phyloP scores from a whole-genome alignment of 2,113 vertebrate genomes.

The Oreochromis tanganicae region DNA sequence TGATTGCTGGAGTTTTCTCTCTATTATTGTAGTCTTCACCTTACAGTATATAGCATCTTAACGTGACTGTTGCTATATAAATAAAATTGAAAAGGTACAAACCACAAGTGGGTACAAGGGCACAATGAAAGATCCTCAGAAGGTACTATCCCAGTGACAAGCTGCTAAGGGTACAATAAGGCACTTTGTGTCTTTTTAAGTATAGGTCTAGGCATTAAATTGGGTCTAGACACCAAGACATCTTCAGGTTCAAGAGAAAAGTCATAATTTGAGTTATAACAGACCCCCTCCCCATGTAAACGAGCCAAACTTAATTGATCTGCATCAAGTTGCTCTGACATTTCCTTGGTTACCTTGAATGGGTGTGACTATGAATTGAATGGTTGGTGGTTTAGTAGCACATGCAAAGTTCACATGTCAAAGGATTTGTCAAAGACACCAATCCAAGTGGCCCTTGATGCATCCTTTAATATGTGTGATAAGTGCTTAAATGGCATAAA shows the following conservation, averaged over 20 bases:
- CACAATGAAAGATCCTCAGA: background rate
- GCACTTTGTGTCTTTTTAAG: background rate
- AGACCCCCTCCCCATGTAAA: background rate
- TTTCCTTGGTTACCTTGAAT: background rate
- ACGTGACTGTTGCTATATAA: background rate
- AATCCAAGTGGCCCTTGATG: background rate
- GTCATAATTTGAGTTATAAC: background rate
- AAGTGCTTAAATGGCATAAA: background rate
- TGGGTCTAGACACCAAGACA: background rate
- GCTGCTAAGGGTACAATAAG: background rate
- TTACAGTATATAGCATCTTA: background rate
- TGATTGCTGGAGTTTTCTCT: background rate
- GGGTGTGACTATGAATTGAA: background rate
- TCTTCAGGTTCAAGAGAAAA: background rate
- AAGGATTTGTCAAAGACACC: background rate
- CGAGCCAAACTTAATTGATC: background rate
- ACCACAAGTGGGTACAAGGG: background rate
- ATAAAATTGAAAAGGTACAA: background rate
- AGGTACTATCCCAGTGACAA: background rate
- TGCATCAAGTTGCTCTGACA: background rate
- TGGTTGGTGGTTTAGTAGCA: background rate
- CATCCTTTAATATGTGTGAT: background rate
- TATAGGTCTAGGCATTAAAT: background rate
- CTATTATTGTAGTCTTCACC: background rate
- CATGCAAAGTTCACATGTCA: background rate